These are phyloP conservation scores for Monoplex corrugatus DNA, from an alignment of 2,888 invertebrate species.

Conservation along the genomic window DNA sequence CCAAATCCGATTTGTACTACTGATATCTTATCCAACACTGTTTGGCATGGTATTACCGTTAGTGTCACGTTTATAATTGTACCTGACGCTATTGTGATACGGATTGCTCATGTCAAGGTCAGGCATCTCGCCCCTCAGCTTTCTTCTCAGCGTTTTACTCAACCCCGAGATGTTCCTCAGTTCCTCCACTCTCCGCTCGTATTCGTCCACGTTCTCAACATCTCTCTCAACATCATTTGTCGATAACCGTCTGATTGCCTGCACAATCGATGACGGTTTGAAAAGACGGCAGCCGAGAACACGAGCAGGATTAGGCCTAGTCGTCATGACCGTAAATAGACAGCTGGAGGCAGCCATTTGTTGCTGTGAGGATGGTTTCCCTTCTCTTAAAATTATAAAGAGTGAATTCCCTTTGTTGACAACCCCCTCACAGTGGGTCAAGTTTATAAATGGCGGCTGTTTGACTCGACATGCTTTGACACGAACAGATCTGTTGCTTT, in stretches of 20 bases:
- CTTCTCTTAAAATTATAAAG: neutral
- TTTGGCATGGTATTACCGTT: no score
- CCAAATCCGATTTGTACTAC: no score
- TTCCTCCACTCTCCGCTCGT: neutral
- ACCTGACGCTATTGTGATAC: constrained; percentile 41
- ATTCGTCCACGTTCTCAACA: constrained; percentile 33
- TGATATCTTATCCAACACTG: no score
- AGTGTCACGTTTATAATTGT: neutral
- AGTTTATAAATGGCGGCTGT: constrained; percentile 57
- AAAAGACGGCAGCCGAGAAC: neutral
- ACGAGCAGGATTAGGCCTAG: neutral
- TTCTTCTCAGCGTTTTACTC: neutral
- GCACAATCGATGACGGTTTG: neutral
- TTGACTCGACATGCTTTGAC: constrained; percentile 55
- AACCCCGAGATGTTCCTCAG: constrained; percentile 43
- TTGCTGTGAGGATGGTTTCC: constrained; percentile 13
- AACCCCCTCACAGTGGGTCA: constrained; percentile 32
- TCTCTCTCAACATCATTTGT: neutral
- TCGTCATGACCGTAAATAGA: neutral
- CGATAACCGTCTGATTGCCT: neutral
- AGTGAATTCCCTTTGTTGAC: constrained; percentile 36
- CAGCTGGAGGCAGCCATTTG: constrained; percentile 29
- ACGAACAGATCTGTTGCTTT: constrained; percentile 44
- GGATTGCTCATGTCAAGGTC: constrained; percentile 36
- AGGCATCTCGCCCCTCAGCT: constrained; percentile 31